Evolutionary conservation across 2,113 vertebrate genomes (phyloP).

Genomic region (Podarcis cretensis): DNA sequence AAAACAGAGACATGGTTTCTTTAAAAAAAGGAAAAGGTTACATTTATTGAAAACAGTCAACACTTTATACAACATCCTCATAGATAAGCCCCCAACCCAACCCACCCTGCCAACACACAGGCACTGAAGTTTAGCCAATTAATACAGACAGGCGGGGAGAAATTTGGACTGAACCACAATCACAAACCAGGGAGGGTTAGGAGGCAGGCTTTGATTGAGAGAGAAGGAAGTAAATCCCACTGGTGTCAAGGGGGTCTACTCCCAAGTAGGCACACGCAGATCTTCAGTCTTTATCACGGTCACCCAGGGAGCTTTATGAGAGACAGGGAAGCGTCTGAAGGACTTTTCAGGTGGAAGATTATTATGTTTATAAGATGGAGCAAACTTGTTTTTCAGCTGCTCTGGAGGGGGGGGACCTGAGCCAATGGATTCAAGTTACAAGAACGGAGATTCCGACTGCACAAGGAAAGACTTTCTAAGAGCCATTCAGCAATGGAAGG

Average conservation of each 20-base stretch:
- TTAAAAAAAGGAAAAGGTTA: conserved; percentile 62
- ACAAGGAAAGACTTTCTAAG: too few species aligned
- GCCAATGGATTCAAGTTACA: too few species aligned
- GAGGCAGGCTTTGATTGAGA: conserved; percentile 13
- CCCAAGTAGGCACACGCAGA: neutral
- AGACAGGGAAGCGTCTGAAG: too few species aligned
- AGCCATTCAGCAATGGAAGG: too few species aligned
- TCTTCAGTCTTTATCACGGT: neutral
- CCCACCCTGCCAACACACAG: conserved; percentile 19
- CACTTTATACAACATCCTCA: conserved; percentile 76
- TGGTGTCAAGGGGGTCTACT: neutral
- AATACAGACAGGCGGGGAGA: neutral
- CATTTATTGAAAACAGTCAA: conserved; percentile 81
- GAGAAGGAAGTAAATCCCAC: neutral
- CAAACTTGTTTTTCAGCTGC: too few species aligned
- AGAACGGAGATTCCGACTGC: too few species aligned
- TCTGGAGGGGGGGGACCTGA: too few species aligned
- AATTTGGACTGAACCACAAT: conserved; percentile 28
- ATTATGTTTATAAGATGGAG: too few species aligned
- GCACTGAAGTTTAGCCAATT: conserved; percentile 55
- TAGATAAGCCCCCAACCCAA: conserved; percentile 59
- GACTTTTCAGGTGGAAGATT: too few species aligned
- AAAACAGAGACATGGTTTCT: conserved; percentile 21
- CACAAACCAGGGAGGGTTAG: neutral
- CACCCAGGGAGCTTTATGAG: too few species aligned